Evolutionary conservation across 2,113 vertebrate species (phyloP).

Genomic region (Suricata suricatta): DNA sequence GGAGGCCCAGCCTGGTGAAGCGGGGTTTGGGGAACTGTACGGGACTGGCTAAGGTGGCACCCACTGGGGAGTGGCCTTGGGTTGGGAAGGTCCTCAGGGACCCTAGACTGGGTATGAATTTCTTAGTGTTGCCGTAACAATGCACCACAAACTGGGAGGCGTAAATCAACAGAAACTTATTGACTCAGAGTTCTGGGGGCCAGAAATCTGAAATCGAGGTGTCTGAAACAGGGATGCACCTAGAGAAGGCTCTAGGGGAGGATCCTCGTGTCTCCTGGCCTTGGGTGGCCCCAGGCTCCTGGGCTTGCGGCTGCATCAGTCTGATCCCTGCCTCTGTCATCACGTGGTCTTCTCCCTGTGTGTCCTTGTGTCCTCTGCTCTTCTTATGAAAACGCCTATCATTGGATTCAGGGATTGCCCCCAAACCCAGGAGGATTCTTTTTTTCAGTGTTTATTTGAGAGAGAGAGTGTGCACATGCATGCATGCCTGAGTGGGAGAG

Average conservation of each 20-base stretch:
- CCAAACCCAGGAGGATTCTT: not conserved
- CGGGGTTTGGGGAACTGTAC: not conserved
- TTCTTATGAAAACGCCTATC: not conserved
- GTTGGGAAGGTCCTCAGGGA: not conserved
- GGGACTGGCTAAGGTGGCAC: not conserved
- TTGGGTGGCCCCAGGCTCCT: too few relatives aligned
- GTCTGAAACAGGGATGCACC: not conserved
- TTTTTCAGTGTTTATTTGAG: too few relatives aligned
- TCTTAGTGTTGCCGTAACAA: not conserved
- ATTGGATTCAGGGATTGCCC: not conserved
- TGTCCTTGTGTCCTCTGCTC: not conserved
- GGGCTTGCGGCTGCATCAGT: too few relatives aligned
- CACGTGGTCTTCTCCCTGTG: not conserved
- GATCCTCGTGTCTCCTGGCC: too few relatives aligned
- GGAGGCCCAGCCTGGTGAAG: not conserved
- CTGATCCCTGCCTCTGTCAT: too few relatives aligned
- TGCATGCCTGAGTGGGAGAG: too few relatives aligned
- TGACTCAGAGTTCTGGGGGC: not conserved
- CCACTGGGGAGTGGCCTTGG: rapidly evolving
- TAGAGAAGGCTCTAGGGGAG: not conserved
- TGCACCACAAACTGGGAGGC: not conserved
- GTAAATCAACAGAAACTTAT: not conserved
- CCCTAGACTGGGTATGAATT: not conserved
- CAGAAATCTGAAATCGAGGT: not conserved
- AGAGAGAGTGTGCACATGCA: too few relatives aligned